phyloP scores from a whole-genome alignment of 2,888 invertebrate genomes.

The Amphiduros pacificus region DNA sequence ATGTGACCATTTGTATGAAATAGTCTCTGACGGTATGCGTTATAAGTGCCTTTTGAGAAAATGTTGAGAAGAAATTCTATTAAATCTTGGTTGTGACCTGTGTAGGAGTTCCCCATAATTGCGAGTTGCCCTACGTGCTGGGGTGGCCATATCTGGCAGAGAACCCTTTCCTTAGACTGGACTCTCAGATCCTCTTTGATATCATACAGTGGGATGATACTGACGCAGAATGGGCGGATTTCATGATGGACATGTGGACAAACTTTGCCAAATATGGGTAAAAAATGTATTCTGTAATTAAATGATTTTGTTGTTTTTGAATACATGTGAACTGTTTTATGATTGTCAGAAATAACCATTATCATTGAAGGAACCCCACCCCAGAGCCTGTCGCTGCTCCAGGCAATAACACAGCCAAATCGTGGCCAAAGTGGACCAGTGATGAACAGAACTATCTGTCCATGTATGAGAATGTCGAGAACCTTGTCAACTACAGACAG shows the following conservation, averaged over 20 bases:
- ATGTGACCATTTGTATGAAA: no score
- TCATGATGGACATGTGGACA: constrained; percentile 24
- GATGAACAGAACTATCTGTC: constrained; percentile 13
- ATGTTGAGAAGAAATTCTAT: background rate
- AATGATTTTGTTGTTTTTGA: background rate
- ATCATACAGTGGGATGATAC: constrained; percentile 15
- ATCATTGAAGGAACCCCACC: constrained; percentile 18
- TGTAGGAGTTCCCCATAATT: constrained; percentile 16
- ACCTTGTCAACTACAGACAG: constrained; percentile 7
- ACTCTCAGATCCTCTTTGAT: constrained; percentile 20
- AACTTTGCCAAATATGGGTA: constrained; percentile 32
- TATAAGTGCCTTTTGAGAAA: background rate
- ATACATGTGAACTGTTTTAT: background rate
- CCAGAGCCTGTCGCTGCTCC: constrained; percentile 19
- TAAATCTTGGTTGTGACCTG: constrained; percentile 8
- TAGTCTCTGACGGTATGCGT: no score
- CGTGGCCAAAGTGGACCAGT: constrained; percentile 15
- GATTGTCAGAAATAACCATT: background rate
- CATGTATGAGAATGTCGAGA: background rate
- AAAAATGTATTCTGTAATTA: background rate
- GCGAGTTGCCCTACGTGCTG: constrained; percentile 13
- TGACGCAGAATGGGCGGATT: constrained; percentile 22
- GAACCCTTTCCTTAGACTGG: constrained; percentile 14
- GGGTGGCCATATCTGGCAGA: constrained; percentile 6
- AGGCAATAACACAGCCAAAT: constrained; percentile 1